Conservation (phyloP, 2,888 invertebrate genomes). For the Xanthia togata region DNA sequence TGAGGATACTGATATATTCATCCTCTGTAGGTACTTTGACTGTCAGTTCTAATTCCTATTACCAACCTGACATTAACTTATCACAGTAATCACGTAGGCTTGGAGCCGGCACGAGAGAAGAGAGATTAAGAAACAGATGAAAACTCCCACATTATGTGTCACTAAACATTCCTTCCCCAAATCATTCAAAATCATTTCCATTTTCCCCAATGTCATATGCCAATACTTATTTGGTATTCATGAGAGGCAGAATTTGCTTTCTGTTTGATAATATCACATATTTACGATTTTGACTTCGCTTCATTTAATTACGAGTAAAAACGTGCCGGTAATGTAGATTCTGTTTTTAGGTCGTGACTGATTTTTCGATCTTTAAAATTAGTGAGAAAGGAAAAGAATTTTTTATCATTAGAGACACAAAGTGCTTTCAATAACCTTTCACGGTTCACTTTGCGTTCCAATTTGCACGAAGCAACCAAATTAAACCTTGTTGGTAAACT, state of each 20-base stretch:
- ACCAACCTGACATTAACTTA: not conserved
- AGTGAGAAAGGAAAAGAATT: not conserved
- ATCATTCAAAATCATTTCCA: constrained; percentile 5
- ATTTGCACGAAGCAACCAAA: not conserved
- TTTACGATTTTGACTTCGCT: constrained; percentile 28
- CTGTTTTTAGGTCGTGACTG: not conserved
- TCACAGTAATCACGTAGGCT: no score
- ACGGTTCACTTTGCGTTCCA: not conserved
- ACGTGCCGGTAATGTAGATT: not conserved
- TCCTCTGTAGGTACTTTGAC: not conserved
- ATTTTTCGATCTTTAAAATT: not conserved
- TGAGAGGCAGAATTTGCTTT: constrained; percentile 16
- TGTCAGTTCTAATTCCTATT: not conserved
- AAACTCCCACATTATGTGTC: not conserved
- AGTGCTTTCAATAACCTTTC: not conserved
- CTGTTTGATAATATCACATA: constrained; percentile 9
- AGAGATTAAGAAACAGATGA: no score
- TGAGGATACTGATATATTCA: not conserved
- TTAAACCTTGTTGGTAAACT: not conserved
- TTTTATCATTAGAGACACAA: constrained; percentile 6
- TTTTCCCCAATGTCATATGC: constrained; percentile 6
- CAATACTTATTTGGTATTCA: constrained; percentile 22
- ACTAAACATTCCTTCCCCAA: not conserved
- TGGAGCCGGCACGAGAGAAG: no score
- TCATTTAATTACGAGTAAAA: constrained; percentile 38